Base-by-base conservation (phyloP, 2,797 vertebrate genomes). In the Halcyon leucocephala region DNA sequence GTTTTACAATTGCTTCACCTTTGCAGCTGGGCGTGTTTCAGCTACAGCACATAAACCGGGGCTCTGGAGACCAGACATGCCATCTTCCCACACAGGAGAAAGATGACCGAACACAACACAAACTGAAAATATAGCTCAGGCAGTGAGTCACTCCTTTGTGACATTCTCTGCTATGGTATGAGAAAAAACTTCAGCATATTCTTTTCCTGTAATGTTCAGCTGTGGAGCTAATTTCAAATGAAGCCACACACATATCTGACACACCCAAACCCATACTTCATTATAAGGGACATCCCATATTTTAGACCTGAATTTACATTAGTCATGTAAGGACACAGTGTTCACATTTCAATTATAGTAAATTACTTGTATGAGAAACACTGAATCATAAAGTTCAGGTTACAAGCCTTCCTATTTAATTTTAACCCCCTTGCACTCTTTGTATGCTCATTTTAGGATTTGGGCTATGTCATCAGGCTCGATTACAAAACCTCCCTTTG, bases 271-370 rank as follows among this genome's bases (percentile, higher is more conserved):
- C 77, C 77, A 46, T 39, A 60, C 35, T 82, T 85, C 37, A 82
- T 89, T 91, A 76, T 41, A 57, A 82, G 35, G 66, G 66, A 79
- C 51, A 71, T 88, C 70, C 73, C 62, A 15, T 82, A 78, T 28
- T 93, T 90, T 60, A 86, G 73, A 86, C 62, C 42, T 77, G 90
- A 90, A 84, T 88, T 93, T 91, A 70, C 73, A 72, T 90, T 93
- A 51, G 66, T 39, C 58, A 52, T 60, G 25, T 82, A 90, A 91
- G 85, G 82, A 94, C 80, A 95, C 10, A 28, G 37, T 60, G 58
- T 95, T 80, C 70, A 88, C 51, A n/a, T 82, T 95, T 84, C 82
- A 88, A 13, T 93, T 91, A 73, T 39, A 80, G 82, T 49, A 93
- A 95, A 93, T 60, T 82, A 78, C 51, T 90, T 82, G n/a, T 55